Evolutionary conservation across 2,888 invertebrate species (phyloP).

Genomic region (Sphaerophoria rueppellii): DNA sequence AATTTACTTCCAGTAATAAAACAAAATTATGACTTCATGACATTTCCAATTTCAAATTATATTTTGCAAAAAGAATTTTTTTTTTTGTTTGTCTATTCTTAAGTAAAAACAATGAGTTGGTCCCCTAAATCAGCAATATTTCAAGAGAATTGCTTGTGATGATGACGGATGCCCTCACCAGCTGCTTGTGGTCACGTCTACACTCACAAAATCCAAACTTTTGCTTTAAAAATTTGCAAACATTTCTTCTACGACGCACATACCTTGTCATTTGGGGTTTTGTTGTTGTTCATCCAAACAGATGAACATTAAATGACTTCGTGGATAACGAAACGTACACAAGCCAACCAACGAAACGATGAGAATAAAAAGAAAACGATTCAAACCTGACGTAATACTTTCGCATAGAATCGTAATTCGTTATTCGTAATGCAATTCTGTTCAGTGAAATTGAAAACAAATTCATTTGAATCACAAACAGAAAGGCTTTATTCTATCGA

Average conservation of each 20-base stretch:
- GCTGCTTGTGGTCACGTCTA: neutral
- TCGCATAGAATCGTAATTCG: neutral
- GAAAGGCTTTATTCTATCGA: neutral
- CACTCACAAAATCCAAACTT: neutral
- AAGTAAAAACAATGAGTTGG: too few relatives aligned
- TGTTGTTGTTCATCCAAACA: constrained; percentile 20
- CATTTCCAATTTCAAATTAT: too few relatives aligned
- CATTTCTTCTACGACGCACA: constrained; percentile 13
- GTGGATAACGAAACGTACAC: neutral
- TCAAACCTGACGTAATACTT: constrained; percentile 50
- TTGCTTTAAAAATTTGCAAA: neutral
- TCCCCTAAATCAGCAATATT: too few relatives aligned
- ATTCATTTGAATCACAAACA: neutral
- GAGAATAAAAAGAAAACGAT: neutral
- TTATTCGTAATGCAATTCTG: neutral
- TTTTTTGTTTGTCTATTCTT: too few relatives aligned
- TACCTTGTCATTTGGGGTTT: neutral
- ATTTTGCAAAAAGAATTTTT: too few relatives aligned
- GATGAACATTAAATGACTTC: neutral
- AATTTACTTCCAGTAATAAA: too few relatives aligned
- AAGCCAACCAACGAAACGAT: neutral
- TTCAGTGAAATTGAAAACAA: neutral
- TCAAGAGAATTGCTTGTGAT: neutral
- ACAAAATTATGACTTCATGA: too few relatives aligned
- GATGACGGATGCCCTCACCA: neutral